These are phyloP conservation scores for Rhingia rostrata DNA, from an alignment of 2,888 invertebrate genomes.

Conservation along the genomic window DNA sequence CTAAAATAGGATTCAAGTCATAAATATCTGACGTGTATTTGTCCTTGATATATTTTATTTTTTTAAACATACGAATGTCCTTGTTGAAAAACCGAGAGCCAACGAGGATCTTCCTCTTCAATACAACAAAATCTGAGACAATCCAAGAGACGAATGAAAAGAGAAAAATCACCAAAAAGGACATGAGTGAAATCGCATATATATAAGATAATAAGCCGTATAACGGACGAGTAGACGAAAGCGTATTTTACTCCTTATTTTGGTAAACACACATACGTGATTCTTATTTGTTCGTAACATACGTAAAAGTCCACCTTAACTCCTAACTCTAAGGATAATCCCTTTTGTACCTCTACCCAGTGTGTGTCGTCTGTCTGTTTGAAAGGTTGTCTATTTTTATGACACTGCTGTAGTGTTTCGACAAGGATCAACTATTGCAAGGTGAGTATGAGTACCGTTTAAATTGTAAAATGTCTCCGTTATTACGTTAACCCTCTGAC, in stretches of 20 bases:
- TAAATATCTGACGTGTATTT: constrained; percentile 68
- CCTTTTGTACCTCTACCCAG: constrained; percentile 18
- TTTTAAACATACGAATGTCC: constrained; percentile 9
- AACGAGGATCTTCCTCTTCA: constrained; percentile 5
- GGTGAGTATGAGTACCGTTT: constrained; percentile 35
- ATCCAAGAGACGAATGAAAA: constrained; percentile 2
- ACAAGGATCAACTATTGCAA: constrained; percentile 47
- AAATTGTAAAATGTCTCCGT: constrained; percentile 61
- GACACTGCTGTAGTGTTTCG: constrained; percentile 20
- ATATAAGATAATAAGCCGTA: constrained; percentile 31
- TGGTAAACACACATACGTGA: constrained; percentile 34
- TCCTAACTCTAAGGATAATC: constrained; percentile 39
- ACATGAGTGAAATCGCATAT: constrained; percentile 18
- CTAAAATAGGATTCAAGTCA: constrained; percentile 71
- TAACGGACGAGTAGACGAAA: constrained; percentile 23
- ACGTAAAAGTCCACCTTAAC: constrained; percentile 24
- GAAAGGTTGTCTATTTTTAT: constrained; percentile 13
- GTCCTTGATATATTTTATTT: constrained; percentile 23
- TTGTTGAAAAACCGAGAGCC: constrained; percentile 12
- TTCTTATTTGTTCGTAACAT: constrained; percentile 27
- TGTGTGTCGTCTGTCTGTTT: constrained; percentile 10
- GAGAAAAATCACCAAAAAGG: constrained; percentile 37
- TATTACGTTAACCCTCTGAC: constrained; percentile 22
- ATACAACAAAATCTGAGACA: constrained; percentile 57
- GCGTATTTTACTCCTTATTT: constrained; percentile 9